These are phyloP conservation scores for Dysmachus trigonus DNA, from an alignment of 2,888 invertebrate genomes.

Conservation along the genomic window DNA sequence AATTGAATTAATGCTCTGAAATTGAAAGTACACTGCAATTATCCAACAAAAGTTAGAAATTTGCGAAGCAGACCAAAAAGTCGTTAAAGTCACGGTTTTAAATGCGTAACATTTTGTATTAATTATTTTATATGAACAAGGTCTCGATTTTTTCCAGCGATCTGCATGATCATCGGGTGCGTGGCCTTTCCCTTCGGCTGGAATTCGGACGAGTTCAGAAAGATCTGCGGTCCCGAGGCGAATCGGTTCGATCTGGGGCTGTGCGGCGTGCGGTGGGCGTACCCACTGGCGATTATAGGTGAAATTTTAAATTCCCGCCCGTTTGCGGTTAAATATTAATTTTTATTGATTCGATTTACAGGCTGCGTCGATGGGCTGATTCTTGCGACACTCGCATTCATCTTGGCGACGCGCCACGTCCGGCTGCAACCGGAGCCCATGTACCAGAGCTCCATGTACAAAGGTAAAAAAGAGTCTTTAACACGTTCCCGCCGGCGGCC, in stretches of 20 bases:
- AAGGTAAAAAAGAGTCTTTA: no score
- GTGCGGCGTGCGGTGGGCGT: conserved; percentile 93
- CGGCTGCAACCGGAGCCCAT: conserved; percentile 79
- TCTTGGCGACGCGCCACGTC: conserved; percentile 89
- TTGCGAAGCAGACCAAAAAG: not conserved
- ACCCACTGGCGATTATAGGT: conserved; percentile 88
- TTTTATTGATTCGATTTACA: conserved; percentile 32
- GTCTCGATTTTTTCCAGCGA: conserved; percentile 69
- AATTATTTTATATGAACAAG: no score
- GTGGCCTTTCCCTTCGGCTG: conserved; percentile 91
- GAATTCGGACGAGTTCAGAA: conserved; percentile 82
- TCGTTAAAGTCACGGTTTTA: not conserved
- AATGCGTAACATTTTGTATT: not conserved
- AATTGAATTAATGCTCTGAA: not conserved
- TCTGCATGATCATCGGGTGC: conserved; percentile 88
- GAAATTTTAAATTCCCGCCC: conserved; percentile 13
- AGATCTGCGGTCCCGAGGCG: conserved; percentile 85
- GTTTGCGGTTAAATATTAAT: not conserved
- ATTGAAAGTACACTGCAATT: not conserved
- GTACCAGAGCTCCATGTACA: conserved; percentile 75
- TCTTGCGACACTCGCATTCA: conserved; percentile 89
- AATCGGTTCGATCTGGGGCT: conserved; percentile 81
- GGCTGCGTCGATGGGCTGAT: conserved; percentile 84
- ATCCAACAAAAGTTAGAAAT: not conserved
- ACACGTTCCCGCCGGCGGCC: no score